Evolutionary conservation across 2,113 vertebrate genomes (phyloP).

Genomic region (Poeciliopsis prolifica): DNA sequence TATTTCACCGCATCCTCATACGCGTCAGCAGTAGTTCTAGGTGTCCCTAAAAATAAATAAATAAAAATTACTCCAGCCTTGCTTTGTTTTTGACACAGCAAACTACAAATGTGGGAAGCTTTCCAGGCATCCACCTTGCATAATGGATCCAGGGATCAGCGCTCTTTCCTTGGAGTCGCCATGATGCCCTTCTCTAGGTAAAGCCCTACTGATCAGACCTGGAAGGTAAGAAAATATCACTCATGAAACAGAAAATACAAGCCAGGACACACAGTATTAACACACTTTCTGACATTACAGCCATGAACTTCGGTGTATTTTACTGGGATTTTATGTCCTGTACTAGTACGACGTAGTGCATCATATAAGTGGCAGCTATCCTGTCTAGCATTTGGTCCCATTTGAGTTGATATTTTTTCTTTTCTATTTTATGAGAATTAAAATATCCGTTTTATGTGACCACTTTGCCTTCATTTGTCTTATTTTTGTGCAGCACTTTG

Average conservation of each 20-base stretch:
- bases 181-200: constrained; percentile 91
- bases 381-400: too few relatives aligned
- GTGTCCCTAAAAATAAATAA: constrained; percentile 84
- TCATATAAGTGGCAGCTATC: too few relatives aligned
- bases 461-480: neutral
- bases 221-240: constrained; percentile 12
- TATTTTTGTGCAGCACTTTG: neutral
- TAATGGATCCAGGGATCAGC: constrained; percentile 93
- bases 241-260: constrained; percentile 3
- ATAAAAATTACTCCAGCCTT: constrained; percentile 1
- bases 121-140: constrained; percentile 87
- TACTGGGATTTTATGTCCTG: neutral
- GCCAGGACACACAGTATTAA: neutral
- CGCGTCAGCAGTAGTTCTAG: constrained; percentile 87
- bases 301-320: neutral
- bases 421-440: neutral
- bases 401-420: neutral
- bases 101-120: constrained; percentile 5
- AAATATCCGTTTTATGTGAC: neutral
- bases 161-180: constrained; percentile 91
- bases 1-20: constrained; percentile 96
- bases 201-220: constrained; percentile 94
- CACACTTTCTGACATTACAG: neutral
- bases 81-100: neutral
- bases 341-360: neutral